phyloP scores from a whole-genome alignment of 2,888 invertebrate species.

The Tetragonula carbonaria region DNA sequence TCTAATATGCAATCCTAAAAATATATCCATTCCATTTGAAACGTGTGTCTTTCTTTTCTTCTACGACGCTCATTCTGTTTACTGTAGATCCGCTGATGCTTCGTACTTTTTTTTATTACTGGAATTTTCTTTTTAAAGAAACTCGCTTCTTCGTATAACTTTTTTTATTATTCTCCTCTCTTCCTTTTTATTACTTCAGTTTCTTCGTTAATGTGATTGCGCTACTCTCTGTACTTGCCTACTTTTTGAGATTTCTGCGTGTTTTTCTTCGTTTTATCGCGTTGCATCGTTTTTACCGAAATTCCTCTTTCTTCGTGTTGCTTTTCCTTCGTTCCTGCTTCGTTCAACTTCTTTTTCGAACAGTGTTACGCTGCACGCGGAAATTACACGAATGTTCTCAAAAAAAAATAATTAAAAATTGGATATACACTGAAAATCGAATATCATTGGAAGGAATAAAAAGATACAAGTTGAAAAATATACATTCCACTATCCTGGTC shows the following conservation, averaged over 20 bases:
- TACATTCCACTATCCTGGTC: no score
- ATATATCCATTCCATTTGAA: neutral
- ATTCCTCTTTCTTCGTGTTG: neutral
- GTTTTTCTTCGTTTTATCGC: neutral
- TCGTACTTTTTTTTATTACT: neutral
- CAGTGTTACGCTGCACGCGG: no score
- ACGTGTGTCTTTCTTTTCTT: neutral
- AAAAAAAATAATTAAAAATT: neutral
- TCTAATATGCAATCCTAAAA: neutral
- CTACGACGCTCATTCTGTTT: neutral
- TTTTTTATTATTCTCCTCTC: neutral
- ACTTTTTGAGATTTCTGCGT: neutral
- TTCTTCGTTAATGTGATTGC: neutral
- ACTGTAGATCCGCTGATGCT: neutral
- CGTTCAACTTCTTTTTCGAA: neutral
- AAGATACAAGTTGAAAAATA: neutral
- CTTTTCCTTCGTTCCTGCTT: neutral
- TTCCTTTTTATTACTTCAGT: neutral
- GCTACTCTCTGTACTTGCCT: neutral
- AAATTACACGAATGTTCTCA: neutral
- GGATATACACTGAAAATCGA: neutral
- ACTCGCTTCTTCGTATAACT: neutral
- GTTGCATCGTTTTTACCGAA: neutral
- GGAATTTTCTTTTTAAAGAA: neutral
- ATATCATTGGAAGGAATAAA: neutral